Conservation (phyloP, 2,113 vertebrate genomes). For the Perognathus longimembris region DNA sequence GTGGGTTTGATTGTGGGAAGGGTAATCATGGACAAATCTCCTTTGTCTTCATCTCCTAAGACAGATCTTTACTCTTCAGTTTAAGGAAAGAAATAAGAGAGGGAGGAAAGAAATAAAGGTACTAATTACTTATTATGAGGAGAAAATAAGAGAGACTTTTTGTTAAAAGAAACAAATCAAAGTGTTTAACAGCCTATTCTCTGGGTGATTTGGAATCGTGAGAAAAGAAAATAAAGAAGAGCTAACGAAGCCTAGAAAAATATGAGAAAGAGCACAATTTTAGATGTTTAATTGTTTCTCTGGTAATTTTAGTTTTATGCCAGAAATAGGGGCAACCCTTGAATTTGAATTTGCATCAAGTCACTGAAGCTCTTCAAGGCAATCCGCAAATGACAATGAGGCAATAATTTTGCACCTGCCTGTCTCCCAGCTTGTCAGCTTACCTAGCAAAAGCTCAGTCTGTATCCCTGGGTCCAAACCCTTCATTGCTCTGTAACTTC, state of each 20-base stretch:
- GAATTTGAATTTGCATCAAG: not conserved
- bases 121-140: not conserved
- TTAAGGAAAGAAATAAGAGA: not conserved
- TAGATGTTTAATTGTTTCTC: not conserved
- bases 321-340: not conserved
- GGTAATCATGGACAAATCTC: not conserved
- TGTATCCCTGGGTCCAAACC: not conserved
- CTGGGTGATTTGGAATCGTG: not conserved
- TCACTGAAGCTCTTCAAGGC: not conserved
- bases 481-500: not conserved
- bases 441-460: not conserved
- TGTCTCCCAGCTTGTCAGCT: not conserved
- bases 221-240: not conserved
- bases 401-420: not conserved
- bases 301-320: not conserved
- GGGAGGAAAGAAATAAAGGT: not conserved
- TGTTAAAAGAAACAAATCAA: not conserved
- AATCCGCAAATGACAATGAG: constrained; percentile 7
- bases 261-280: not conserved
- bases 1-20: too few species aligned
- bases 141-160: not conserved
- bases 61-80: not conserved
- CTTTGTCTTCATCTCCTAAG: not conserved
- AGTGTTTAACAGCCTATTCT: not conserved
- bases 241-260: not conserved